Evolutionary conservation across 2,888 invertebrate species (phyloP).

Genomic region (Autographa pulchrina): DNA sequence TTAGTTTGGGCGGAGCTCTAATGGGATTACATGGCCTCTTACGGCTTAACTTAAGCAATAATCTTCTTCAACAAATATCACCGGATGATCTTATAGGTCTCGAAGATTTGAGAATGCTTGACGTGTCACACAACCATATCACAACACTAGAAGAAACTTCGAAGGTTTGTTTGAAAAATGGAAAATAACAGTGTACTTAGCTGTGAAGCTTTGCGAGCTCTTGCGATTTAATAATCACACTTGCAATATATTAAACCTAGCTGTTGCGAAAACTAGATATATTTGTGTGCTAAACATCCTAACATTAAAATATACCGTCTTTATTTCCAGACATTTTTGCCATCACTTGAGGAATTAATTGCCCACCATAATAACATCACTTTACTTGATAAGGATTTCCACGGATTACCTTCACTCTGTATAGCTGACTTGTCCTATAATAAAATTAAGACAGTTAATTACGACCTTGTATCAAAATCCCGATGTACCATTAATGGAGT

Average conservation of each 20-base stretch:
- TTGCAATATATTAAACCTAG: constrained; percentile 13
- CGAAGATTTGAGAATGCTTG: constrained; percentile 92
- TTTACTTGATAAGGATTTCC: constrained; percentile 94
- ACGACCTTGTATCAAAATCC: constrained; percentile 94
- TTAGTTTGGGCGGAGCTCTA: constrained; percentile 92
- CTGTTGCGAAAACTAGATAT: constrained; percentile 37
- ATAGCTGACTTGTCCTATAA: constrained; percentile 94
- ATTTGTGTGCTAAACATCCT: background rate
- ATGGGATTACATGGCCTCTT: constrained; percentile 93
- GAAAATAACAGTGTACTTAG: constrained; percentile 41
- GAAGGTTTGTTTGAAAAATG: constrained; percentile 89
- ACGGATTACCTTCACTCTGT: constrained; percentile 94
- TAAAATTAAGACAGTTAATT: constrained; percentile 92
- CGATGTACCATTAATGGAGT: constrained; percentile 94
- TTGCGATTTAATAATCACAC: constrained; percentile 44
- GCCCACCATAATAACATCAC: constrained; percentile 94
- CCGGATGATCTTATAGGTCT: constrained; percentile 94
- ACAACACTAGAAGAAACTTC: constrained; percentile 94
- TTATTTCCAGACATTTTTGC: constrained; percentile 92
- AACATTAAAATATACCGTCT: constrained; percentile 10
- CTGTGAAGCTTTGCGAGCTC: constrained; percentile 58
- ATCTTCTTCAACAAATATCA: constrained; percentile 92
- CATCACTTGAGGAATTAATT: constrained; percentile 93
- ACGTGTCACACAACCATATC: constrained; percentile 94
- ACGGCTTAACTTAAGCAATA: constrained; percentile 93